A percentile compares a stretch with the other conserved stretches of the same genome.
Evolutionary conservation across 2,888 invertebrate genomes (phyloP).

Genomic region (Drosophila acutilabella): DNA sequence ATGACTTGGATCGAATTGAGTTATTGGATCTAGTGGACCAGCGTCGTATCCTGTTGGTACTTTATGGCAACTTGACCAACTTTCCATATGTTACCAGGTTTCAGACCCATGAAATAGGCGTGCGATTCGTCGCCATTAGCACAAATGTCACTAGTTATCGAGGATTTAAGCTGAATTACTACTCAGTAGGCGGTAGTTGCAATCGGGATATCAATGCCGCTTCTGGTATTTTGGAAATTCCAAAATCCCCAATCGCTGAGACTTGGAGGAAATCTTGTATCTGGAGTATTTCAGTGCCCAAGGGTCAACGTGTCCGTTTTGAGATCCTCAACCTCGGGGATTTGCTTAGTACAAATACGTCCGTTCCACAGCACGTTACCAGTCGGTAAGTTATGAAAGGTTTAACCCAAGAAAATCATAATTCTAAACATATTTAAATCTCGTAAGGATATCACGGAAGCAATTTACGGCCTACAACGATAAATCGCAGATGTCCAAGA

Average conservation of each 20-base stretch:
- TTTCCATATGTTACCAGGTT: constrained; percentile 84
- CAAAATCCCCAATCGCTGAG: background rate
- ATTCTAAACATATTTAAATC: background rate
- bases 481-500: constrained; percentile 70
- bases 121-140: constrained; percentile 86
- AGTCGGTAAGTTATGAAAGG: background rate
- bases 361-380: fast-evolving
- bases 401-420: background rate
- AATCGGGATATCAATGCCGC: constrained; percentile 88
- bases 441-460: background rate
- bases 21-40: constrained; percentile 68
- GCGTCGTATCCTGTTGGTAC: constrained; percentile 15
- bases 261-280: constrained; percentile 85
- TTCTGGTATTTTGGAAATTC: constrained; percentile 86
- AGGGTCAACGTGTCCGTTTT: constrained; percentile 88
- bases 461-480: constrained; percentile 69
- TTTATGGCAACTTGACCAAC: constrained; percentile 84
- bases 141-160: constrained; percentile 81
- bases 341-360: background rate
- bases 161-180: constrained; percentile 89
- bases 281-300: constrained; percentile 90
- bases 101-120: constrained; percentile 85
- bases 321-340: constrained; percentile 87
- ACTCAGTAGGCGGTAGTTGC: constrained; percentile 86
- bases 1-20: constrained; percentile 83